Evolutionary conservation across 2,888 invertebrate genomes (phyloP).

Genomic region (Brachylomia viminalis): DNA sequence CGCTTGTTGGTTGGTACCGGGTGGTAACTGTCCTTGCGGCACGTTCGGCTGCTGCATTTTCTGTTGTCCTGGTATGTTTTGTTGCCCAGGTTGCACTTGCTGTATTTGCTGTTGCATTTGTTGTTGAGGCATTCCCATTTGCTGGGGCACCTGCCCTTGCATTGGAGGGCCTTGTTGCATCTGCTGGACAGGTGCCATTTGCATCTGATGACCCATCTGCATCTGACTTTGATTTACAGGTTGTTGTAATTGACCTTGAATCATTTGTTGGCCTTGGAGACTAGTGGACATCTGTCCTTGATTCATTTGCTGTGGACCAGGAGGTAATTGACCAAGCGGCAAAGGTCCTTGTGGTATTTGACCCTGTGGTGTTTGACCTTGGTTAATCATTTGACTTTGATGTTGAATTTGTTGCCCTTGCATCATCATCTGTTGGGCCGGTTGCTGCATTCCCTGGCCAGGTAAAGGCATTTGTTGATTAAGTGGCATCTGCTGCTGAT

Average conservation of each 20-base stretch:
- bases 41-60: constrained; percentile 73
- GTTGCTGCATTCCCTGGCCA: constrained; percentile 71
- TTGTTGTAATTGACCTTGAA: constrained; percentile 63
- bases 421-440: constrained; percentile 77
- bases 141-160: constrained; percentile 64
- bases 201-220: constrained; percentile 65
- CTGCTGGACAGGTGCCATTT: constrained; percentile 59
- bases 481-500: constrained; percentile 65
- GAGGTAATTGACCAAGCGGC: constrained; percentile 60
- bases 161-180: constrained; percentile 62
- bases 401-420: constrained; percentile 74
- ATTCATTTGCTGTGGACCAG: constrained; percentile 61
- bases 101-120: constrained; percentile 61
- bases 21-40: constrained; percentile 71
- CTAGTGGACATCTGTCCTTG: constrained; percentile 64
- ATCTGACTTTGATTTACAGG: constrained; percentile 63
- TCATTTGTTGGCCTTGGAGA: constrained; percentile 68
- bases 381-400: constrained; percentile 75
- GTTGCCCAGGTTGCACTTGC: constrained; percentile 68
- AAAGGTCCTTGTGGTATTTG: constrained; percentile 55
- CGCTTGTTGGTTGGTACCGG: constrained; percentile 69
- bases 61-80: constrained; percentile 69
- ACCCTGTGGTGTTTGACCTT: constrained; percentile 74
- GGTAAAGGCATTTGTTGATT: constrained; percentile 74
- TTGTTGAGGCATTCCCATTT: constrained; percentile 72